Evolutionary conservation across 2,113 vertebrate species (phyloP).

Genomic region (Cochlearius cochlearius): DNA sequence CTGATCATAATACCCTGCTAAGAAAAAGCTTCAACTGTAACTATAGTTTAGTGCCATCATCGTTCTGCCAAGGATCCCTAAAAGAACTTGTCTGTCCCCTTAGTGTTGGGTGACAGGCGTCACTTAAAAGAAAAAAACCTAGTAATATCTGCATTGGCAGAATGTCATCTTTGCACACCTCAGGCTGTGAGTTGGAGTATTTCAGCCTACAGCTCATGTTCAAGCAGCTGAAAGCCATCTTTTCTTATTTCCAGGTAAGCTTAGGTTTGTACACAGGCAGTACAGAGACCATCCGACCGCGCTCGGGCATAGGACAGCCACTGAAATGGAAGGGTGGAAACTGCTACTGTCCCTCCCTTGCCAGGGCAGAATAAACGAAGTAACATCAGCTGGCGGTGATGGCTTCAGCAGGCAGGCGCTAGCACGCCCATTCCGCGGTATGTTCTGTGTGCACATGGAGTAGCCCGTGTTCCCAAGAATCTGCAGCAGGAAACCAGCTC

Average conservation of each 20-base stretch:
- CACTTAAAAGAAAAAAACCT: not conserved
- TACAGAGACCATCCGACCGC: not conserved
- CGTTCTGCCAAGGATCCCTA: not conserved
- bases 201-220: not conserved
- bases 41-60: not conserved
- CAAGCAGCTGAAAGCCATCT: not conserved
- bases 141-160: not conserved
- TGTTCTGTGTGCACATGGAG: not conserved
- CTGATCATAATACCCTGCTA: not conserved
- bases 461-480: not conserved
- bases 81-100: not conserved
- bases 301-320: not conserved
- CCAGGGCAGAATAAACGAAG: not conserved
- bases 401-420: not conserved
- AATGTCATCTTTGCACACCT: not conserved
- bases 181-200: accelerated
- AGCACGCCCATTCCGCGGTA: accelerated
- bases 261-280: not conserved
- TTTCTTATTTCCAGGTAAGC: not conserved
- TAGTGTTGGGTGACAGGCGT: not conserved
- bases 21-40: not conserved
- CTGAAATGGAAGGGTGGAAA: not conserved
- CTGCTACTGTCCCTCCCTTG: not conserved
- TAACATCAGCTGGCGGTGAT: not conserved
- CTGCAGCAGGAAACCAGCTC: not conserved